Percentiles rank a stretch among this genome's conserved stretches.
phyloP scores from a whole-genome alignment of 2,113 vertebrate species.

The Panthera leo region DNA sequence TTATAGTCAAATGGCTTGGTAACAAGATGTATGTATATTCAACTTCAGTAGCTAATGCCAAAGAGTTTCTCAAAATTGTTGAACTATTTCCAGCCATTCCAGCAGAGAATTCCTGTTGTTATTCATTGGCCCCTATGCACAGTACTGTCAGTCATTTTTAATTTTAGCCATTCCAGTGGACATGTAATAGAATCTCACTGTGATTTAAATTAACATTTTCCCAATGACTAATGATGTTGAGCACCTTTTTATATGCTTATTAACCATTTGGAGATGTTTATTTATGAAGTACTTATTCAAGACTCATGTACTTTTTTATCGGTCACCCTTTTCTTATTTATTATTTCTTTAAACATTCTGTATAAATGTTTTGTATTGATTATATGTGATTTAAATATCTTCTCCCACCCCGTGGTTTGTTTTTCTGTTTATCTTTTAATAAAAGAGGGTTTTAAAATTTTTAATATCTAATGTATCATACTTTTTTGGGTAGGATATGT shows the following conservation, averaged over 20 bases:
- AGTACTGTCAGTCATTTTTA: neutral
- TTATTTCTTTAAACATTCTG: neutral
- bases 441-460: neutral
- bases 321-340: neutral
- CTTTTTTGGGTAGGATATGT: neutral
- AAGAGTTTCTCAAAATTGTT: neutral
- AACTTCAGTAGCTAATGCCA: neutral
- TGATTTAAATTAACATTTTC: neutral
- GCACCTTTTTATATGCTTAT: neutral
- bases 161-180: neutral
- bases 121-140: neutral
- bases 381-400: neutral
- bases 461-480: neutral
- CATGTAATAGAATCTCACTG: neutral
- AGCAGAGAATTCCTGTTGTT: neutral
- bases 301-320: neutral
- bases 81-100: neutral
- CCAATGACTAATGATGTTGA: neutral
- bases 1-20: neutral
- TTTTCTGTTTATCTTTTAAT: neutral
- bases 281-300: neutral
- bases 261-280: neutral
- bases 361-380: neutral
- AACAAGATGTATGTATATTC: neutral
- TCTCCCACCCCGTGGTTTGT: neutral